phyloP scores from a whole-genome alignment of 35 echinoderm and acorn worm genomes.

The Ophiothrix spiculata region DNA sequence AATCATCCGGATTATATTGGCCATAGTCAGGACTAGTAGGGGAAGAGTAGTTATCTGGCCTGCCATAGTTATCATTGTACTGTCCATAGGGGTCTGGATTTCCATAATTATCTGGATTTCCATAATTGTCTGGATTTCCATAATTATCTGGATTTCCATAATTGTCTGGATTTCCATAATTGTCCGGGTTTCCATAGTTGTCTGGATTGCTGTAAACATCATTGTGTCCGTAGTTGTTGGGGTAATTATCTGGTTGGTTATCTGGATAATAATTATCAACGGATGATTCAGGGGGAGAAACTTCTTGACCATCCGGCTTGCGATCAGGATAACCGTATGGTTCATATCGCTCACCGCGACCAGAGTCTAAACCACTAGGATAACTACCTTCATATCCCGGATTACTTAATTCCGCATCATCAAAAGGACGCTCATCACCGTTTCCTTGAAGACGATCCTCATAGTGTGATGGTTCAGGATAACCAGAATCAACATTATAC shows the following conservation, averaged over 20 bases:
- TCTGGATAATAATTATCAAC: background rate
- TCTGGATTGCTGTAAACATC: background rate
- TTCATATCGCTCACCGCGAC: background rate
- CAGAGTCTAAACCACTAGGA: background rate
- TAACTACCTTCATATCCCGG: slow-evolving; percentile 8
- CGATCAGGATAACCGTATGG: background rate
- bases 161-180: background rate
- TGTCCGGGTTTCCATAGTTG: background rate
- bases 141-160: background rate
- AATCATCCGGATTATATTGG: background rate
- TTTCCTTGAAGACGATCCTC: background rate
- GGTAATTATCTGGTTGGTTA: no score
- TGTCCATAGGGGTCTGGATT: background rate
- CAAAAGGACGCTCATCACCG: background rate
- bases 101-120: background rate
- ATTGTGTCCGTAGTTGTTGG: background rate
- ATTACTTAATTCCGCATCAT: background rate
- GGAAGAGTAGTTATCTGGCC: no score
- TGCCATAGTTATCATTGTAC: no score
- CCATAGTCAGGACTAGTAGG: background rate
- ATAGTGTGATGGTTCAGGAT: background rate
- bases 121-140: no score
- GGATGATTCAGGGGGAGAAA: background rate
- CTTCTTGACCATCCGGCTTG: background rate
- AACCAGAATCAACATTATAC: background rate